Evolutionary conservation across 2,113 vertebrate genomes (phyloP), one percentile per base, ranked within the genome.

Genomic region (Indicator indicator): DNA sequence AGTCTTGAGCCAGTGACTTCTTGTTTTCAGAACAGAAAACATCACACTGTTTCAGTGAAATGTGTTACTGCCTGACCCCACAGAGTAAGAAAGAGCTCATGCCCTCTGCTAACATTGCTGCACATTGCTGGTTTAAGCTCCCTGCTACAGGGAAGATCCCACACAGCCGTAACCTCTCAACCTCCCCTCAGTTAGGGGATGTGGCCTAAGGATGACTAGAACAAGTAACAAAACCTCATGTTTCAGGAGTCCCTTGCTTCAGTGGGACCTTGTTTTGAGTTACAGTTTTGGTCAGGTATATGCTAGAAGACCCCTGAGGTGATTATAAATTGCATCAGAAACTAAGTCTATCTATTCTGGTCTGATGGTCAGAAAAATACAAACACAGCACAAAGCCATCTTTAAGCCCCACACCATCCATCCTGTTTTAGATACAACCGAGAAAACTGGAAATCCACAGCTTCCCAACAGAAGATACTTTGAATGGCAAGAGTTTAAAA

Each of bases 261-360:
- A 36, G 26, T 30, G 58, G 40, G 46, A 64, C 19, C 48, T 67
- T 50, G 7, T 42, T 86, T 89, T 40, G 60, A 80, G 36, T 64
- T 67, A 42, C 33, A 52, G 60, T 83, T 89, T 87, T 92, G 56
- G 64, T 56, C 69, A 86, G 85, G 65, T 88, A 17, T 71, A 36
- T 50, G 63, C 88, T 94, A 86, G 72, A 95, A 89, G 48, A 90
- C 72, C 54, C 91, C 42, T 75, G 73, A 90, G 85, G 85, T 95
- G 58, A 58, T 72, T 83, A 50, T 44, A 62, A 36, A 56, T 83
- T 86, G 33, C 68, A 86, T 62, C 62, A 88, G 62, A 76, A 50
- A 86, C 76, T 83, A 95, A 96, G 40, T 69, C 55, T 69, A 83
- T 81, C 38, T 86, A n/a, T 94, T 94, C 91, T 88, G 85, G 76